Base-by-base conservation (phyloP, 2,113 vertebrate genomes). In the Oncorhynchus keta region DNA sequence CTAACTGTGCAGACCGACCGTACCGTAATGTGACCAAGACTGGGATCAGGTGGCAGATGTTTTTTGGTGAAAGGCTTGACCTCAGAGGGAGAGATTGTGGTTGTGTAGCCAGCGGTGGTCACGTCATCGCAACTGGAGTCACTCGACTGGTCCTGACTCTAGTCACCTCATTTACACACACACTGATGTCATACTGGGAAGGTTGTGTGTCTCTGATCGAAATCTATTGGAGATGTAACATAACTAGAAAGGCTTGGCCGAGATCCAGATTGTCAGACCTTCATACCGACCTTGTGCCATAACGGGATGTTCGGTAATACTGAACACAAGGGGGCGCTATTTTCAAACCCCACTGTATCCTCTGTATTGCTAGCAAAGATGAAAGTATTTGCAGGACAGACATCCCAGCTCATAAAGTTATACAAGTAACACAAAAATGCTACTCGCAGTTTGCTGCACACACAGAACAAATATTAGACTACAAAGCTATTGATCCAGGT, bases 21-120 rank as follows among this genome's bases (percentile, higher is more conserved):
- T 70, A 30, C 5, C 45, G 71, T 83, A 80, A 86, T 86, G 81
- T 87, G 83, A 76, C 51, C 4, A 14, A 18, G 88, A 83, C 77
- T 79, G 83, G 80, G 87, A 70, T 83, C 84, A 80, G 83, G 49
- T 76, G 26, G 80, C 85, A 89, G 85, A 86, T 84, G 85, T 90
- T 90, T 84, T 75, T 35, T 35, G 32, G 73, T 32, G 80, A 45
- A 48, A 5, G 68, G 72, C 82, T 85, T 82, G 90, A 88, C 80
- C 81, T 90, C 87, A 89, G 79, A 83, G 78, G 80, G 73, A 73
- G 80, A 74, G 84, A 84, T 74, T 64, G 86, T 4, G 65, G 68
- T 14, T 32, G 70, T 14, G 55, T 24, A 81, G 86, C 86, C 88
- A 88, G 86, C 72, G 84, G 83, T 73, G 70, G 76, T 86, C 85